These are phyloP conservation scores for Graphium colonna DNA, from an alignment of 2,888 invertebrate genomes.

Conservation along the genomic window DNA sequence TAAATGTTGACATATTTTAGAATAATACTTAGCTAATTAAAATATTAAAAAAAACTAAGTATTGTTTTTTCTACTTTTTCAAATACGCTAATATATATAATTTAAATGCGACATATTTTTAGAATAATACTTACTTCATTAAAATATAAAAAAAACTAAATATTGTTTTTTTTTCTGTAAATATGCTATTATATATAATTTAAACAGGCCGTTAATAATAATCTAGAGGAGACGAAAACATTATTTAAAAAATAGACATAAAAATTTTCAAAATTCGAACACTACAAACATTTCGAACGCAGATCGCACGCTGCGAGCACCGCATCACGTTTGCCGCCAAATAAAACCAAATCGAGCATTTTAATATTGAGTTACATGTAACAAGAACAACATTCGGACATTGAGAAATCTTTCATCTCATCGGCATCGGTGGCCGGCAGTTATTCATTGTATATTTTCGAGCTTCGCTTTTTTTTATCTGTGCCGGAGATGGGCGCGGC, in stretches of 20 bases:
- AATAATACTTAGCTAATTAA: too few species aligned
- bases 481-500: constrained; percentile 55
- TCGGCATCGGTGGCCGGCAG: constrained; percentile 63
- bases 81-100: too few species aligned
- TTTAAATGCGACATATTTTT: too few species aligned
- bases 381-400: constrained; percentile 66
- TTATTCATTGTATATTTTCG: constrained; percentile 62
- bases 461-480: constrained; percentile 55
- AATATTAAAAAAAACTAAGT: too few species aligned
- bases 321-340: constrained; percentile 23
- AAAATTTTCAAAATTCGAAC: constrained; percentile 13
- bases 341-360: constrained; percentile 32
- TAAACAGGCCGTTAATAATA: too few species aligned
- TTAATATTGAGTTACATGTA: constrained; percentile 68
- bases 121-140: too few species aligned
- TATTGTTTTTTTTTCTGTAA: too few species aligned
- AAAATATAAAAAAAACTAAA: too few species aligned
- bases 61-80: too few species aligned
- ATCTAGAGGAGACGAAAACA: too few species aligned
- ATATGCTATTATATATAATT: too few species aligned
- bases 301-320: constrained; percentile 19
- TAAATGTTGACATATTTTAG: too few species aligned
- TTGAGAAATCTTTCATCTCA: constrained; percentile 75
- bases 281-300: not conserved
- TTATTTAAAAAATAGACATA: constrained; percentile 46